Percentiles rank a stretch among this genome's conserved stretches.
Conservation (phyloP, 2,888 invertebrate species). For the Cantharis flavilabris region DNA sequence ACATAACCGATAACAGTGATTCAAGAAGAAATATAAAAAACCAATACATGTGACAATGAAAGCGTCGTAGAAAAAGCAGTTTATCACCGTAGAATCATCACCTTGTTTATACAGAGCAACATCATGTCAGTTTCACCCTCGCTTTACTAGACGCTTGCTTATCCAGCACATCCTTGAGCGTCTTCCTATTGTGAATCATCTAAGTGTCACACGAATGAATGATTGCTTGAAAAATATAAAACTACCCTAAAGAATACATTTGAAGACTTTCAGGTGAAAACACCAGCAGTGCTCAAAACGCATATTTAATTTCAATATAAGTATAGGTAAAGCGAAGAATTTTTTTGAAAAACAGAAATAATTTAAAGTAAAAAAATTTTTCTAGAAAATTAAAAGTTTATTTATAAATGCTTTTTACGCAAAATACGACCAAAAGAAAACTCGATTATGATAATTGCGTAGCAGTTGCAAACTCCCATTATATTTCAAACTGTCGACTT, state of each 20-base stretch:
- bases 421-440: slow-evolving; percentile 3
- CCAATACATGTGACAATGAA: slow-evolving; percentile 25
- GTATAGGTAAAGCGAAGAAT: background rate
- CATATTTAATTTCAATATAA: background rate
- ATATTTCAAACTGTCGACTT: slow-evolving; percentile 11
- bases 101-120: slow-evolving; percentile 29
- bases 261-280: slow-evolving; percentile 32
- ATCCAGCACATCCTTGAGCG: slow-evolving; percentile 20
- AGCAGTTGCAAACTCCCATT: slow-evolving; percentile 13
- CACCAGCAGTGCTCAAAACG: slow-evolving; percentile 1
- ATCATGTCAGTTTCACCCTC: slow-evolving; percentile 26
- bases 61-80: slow-evolving; percentile 23
- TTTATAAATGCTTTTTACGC: slow-evolving; percentile 9
- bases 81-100: slow-evolving; percentile 30
- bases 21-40: slow-evolving; percentile 21
- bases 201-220: slow-evolving; percentile 32
- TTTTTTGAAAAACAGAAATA: background rate
- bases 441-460: slow-evolving; percentile 14
- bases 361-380: background rate
- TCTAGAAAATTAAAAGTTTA: slow-evolving; percentile 9
- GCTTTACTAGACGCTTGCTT: slow-evolving; percentile 19
- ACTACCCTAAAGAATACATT: slow-evolving; percentile 29
- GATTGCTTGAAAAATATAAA: slow-evolving; percentile 32
- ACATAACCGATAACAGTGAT: slow-evolving; percentile 15
- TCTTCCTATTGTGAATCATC: slow-evolving; percentile 27